phyloP scores from a whole-genome alignment of 2,113 vertebrate genomes.

The Apteryx mantelli region DNA sequence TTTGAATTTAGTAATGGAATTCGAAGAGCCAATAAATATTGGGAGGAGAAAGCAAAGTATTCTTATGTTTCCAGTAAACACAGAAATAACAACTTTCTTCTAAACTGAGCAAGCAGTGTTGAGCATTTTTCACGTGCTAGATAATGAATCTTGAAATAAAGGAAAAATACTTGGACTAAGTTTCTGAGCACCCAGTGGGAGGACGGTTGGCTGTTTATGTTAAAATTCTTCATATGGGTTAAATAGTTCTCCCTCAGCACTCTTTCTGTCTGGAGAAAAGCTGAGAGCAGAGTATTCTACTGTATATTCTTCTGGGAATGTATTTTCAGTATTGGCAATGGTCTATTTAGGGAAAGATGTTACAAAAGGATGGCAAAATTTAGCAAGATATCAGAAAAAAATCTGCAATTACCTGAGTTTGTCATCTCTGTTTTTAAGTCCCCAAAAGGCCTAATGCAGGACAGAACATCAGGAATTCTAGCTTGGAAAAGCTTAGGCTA shows the following conservation, averaged over 20 bases:
- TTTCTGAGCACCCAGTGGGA: constrained; percentile 32
- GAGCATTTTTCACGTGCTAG: neutral
- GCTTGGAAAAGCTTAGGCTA: neutral
- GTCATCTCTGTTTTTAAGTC: neutral
- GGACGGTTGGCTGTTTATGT: neutral
- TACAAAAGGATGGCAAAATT: neutral
- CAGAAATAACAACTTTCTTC: neutral
- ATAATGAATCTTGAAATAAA: constrained; percentile 19
- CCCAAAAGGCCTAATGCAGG: neutral
- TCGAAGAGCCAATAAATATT: neutral
- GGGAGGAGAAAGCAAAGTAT: neutral
- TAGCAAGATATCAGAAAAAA: neutral
- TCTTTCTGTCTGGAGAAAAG: neutral
- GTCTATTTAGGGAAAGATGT: neutral
- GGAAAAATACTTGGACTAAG: neutral
- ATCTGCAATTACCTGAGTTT: neutral
- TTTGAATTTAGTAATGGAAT: neutral
- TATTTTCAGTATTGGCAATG: neutral
- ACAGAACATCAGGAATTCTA: neutral
- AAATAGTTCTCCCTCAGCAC: neutral
- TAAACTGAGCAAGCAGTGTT: neutral
- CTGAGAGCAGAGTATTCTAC: neutral
- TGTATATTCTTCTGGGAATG: neutral
- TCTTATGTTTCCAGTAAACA: neutral
- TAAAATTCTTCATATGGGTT: constrained; percentile 23